Base-by-base conservation (phyloP, 1,140 invertebrate species). In the Pteromalus puparum region DNA sequence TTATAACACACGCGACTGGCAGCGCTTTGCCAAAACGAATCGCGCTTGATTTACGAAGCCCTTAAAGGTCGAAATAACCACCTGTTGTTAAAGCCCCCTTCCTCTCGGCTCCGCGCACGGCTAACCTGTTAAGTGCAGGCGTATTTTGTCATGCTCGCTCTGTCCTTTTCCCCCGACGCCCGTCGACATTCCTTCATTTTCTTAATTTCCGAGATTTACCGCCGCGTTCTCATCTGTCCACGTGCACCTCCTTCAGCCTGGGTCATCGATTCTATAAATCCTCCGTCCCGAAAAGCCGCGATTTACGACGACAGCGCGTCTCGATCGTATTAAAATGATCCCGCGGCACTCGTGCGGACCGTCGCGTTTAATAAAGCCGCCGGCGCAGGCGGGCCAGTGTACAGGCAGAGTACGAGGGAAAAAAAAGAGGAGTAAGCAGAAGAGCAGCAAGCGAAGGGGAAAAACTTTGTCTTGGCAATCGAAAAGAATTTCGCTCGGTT, bases 21-120 rank as follows among this genome's bases (percentile, higher is more conserved):
- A 84, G 75, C 83, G 38, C 7, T n/a, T n/a, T 7, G 1, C 6
- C 38, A 75, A 81, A 84, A 75, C 83, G 83, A 84, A 46, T 80
- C 78, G 67, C 26, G 65, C 68, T 81, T 84, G 83, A 84, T 84
- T 84, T 84, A 84, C 83, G 65, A 24, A 84, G 70, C 26, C 70
- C 72, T 81, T 81, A 80, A 81, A 84, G 78, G 34, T 81, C 78
- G 83, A 81, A 84, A 84, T 81, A 74, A 81, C 83, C 83, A 85
- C 83, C 83, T 85, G 83, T 81, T 81, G 83, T 81, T 26, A 42
- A 72, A 46, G 46, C 48, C 9, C 28, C 10, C 34, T 42, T 7
- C 21, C n/a, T 26, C 28, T 48, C 13, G 12, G 5, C 77, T 24
- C 61, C 9, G 61, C 38, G n/a, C 46, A 24, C 28, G 38, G 38